Evolutionary conservation across 2,797 vertebrate genomes (phyloP).

Genomic region (Hippoglossus hippoglossus): DNA sequence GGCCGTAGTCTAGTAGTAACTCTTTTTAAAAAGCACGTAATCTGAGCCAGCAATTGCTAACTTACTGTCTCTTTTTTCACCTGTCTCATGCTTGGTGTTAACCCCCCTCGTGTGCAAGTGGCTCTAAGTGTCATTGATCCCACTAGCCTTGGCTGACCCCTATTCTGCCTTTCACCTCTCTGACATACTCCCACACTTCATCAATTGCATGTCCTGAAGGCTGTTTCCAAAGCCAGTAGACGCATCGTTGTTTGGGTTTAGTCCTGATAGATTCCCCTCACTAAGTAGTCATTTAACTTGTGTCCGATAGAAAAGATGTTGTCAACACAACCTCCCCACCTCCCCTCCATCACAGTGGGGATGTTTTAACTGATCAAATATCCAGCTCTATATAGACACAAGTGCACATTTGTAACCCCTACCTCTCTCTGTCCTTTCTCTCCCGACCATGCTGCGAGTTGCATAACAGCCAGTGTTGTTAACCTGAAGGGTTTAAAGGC

Average conservation of each 20-base stretch:
- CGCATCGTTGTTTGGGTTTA: background rate
- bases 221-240: background rate
- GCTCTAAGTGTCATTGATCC: slow-evolving; percentile 46
- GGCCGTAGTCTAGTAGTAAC: no score
- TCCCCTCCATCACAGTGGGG: background rate
- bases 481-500: slow-evolving; percentile 70
- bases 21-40: background rate
- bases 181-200: background rate
- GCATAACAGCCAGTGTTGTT: slow-evolving; percentile 62
- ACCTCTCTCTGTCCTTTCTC: background rate
- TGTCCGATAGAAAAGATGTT: background rate
- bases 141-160: slow-evolving; percentile 11
- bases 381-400: background rate
- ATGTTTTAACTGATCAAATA: background rate
- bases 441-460: slow-evolving; percentile 42
- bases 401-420: background rate
- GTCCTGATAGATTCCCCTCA: background rate
- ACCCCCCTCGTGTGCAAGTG: slow-evolving; percentile 19
- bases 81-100: slow-evolving; percentile 17
- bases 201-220: background rate
- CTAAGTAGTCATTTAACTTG: background rate
- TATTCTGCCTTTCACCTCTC: background rate
- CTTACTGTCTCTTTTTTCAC: background rate
- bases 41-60: background rate
- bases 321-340: background rate